Base-by-base conservation (phyloP, 2,888 invertebrate species). In the Lapara coniferarum region DNA sequence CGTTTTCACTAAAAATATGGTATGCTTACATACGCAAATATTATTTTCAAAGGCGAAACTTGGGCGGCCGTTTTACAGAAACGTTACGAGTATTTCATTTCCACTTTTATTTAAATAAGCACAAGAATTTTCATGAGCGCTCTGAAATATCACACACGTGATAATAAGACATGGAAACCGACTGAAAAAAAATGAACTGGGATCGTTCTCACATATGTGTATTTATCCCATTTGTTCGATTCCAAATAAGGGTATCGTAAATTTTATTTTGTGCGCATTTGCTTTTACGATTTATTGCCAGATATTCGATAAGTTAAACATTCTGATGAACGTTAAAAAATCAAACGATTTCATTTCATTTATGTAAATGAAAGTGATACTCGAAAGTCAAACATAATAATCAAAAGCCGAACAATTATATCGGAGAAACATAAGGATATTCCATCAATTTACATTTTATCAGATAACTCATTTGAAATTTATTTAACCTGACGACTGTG, bases 1-100 rank as follows among this genome's bases (percentile, higher is more conserved):
- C 80, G 76, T 77, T 78, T 75, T 74, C 72, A 81, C 80, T 78
- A 82, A 83, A 85, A 83, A 85, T 84, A 84, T 84, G 81, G 81
- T 76, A 76, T 77, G 77, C 78, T 81, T 78, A 80, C 77, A 82
- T 82, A 72, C 68, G 73, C 73, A 75, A 81, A 81, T 82, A 83
- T 78, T 78, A 81, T 81, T 82, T 82, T 78, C 76, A 78, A 77
- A 79, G 76, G 76, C 73, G 68, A 75, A 74, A 72, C 71, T 68
- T 77, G 70, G 69, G 69, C 69, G 59, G 53, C 68, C 69, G 73
- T 75, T 77, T 77, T 75, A 74, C 72, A 71, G 68, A 69, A 67
- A 68, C 74, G 67, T 74, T 73, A 73, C 66, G 73, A 74, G 72
- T 72, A 72, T 75, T 77, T 73, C 73, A 72, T 76, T 76, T 75